These are phyloP conservation scores for Corbicula japonica DNA, from an alignment of 2,888 invertebrate genomes.

Conservation along the genomic window DNA sequence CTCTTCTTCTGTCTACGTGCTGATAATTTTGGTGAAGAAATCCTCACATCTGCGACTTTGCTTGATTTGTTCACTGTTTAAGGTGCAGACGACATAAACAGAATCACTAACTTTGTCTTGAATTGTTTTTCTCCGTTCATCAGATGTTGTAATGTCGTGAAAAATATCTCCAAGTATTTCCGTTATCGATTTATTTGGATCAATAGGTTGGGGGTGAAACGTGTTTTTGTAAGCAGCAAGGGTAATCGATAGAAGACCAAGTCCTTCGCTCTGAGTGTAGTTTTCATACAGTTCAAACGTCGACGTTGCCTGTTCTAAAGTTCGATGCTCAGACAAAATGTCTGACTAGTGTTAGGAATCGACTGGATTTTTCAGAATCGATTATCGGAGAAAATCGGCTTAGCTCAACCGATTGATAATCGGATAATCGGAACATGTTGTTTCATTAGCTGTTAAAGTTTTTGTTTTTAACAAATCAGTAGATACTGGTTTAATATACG, in stretches of 20 bases:
- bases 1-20: constrained; percentile 40
- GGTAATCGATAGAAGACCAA: constrained; percentile 43
- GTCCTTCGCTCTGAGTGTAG: constrained; percentile 31
- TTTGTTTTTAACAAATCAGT: too few relatives aligned
- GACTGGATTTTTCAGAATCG: too few relatives aligned
- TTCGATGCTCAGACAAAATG: too few relatives aligned
- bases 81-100: constrained; percentile 11
- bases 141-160: neutral
- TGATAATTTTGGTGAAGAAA: constrained; percentile 30
- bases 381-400: too few relatives aligned
- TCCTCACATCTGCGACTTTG: constrained; percentile 11
- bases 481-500: too few relatives aligned
- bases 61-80: neutral
- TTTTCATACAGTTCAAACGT: constrained; percentile 36
- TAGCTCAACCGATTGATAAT: too few relatives aligned
- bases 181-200: constrained; percentile 27
- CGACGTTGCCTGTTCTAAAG: constrained; percentile 1
- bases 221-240: constrained; percentile 57
- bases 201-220: constrained; percentile 25
- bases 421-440: too few relatives aligned
- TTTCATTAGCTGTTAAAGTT: too few relatives aligned
- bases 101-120: constrained; percentile 39
- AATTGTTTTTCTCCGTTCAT: constrained; percentile 21
- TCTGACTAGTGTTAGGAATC: too few relatives aligned
- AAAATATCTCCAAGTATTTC: constrained; percentile 45